Evolutionary conservation across 2,797 vertebrate genomes (phyloP).

Genomic region (Holocentrus rufus): DNA sequence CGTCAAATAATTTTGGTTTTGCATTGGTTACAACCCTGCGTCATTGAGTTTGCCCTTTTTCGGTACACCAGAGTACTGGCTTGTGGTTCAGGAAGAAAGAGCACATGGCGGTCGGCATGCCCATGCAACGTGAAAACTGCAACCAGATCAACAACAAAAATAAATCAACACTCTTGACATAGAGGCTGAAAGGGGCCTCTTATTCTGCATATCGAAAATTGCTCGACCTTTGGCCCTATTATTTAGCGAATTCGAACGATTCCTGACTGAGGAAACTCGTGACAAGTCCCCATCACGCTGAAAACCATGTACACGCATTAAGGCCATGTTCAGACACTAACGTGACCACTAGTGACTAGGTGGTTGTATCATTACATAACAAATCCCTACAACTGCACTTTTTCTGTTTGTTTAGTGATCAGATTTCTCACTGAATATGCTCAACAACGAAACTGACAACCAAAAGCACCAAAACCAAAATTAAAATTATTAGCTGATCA

Average conservation of each 20-base stretch:
- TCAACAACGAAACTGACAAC: not conserved
- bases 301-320: not conserved
- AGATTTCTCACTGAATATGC: too few relatives aligned
- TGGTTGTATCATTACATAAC: not conserved
- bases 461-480: too few relatives aligned
- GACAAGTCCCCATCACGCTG: not conserved
- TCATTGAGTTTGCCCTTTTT: not conserved
- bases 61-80: not conserved
- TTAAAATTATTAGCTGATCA: too few relatives aligned
- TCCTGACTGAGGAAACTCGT: not conserved
- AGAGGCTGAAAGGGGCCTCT: too few relatives aligned
- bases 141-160: not conserved
- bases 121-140: slow-evolving; percentile 19
- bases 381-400: not conserved
- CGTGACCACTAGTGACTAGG: not conserved
- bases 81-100: slow-evolving; percentile 34
- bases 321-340: not conserved
- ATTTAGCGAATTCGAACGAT: not conserved
- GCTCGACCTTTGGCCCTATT: not conserved
- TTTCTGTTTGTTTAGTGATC: too few relatives aligned
- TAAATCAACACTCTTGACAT: too few relatives aligned
- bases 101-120: slow-evolving; percentile 72
- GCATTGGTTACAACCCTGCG: not conserved
- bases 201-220: too few relatives aligned
- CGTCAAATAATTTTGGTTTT: not conserved